Evolutionary conservation across 2,888 invertebrate genomes (phyloP), one percentile per base, ranked within the genome.

Genomic region (Polydrusus cervinus): DNA sequence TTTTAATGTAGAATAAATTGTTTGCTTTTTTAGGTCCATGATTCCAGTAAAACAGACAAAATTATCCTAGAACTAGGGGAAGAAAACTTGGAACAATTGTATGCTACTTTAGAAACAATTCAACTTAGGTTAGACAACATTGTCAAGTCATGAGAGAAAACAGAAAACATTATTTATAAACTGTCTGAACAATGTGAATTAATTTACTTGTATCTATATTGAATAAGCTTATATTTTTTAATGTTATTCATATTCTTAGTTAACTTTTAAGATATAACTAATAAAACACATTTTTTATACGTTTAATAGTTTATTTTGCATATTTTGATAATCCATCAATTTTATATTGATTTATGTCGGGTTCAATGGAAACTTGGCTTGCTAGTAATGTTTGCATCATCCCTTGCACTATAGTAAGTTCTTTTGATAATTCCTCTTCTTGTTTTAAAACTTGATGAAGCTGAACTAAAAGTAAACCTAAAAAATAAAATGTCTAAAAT

Each of bases 321-420:
- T 20, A 30, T n/a, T 55, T 47, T 47, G 20, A 14, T 43, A 49
- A 14, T 45, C 69, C 62, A 25, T 64, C 57, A 18, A 74, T 18
- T 65, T 74, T 74, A 34, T 65, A 68, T 11, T 69, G 45, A 38
- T 6, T 34, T 10, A 16, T 62, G 16, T 65, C 60, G n/a, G 49
- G n/a, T 30, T 73, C 68, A 34, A 49, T 34, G 47, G 72, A 47
- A 51, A 76, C 86, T 68, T 80, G 80, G 83, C 78, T 92, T 25
- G 92, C 89, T 76, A 93, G 85, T 34, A 95, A 85, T 85, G 94
- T 88, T 80, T 92, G 90, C 75, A 95, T 88, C 30, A 91, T 90
- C 11, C 95, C 95, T 86, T 94, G 92, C 34, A 95, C 84, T 80
- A 91, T 89, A 75, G 91, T 85, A 40, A 94, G 86, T 65, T 91